Conservation (phyloP, 2,113 vertebrate species). For the Syngnathus scovelli region DNA sequence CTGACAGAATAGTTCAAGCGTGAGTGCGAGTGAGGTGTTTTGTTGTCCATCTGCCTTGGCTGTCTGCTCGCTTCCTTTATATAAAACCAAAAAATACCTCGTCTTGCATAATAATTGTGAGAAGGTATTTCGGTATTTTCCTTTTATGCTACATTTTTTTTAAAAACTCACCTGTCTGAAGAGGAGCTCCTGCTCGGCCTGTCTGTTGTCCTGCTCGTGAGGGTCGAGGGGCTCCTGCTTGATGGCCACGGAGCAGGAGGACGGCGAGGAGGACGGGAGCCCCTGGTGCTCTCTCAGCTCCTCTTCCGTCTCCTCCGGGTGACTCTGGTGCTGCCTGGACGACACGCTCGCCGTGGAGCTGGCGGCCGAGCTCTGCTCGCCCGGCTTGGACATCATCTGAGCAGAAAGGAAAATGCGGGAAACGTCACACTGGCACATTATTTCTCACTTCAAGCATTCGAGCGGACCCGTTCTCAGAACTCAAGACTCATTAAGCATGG, state of each 20-base stretch:
- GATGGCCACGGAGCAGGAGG: constrained; percentile 65
- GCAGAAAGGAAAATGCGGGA: not conserved
- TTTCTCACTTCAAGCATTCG: not conserved
- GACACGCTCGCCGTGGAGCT: constrained; percentile 57
- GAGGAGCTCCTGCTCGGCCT: constrained; percentile 81
- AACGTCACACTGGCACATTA: not conserved
- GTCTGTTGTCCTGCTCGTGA: constrained; percentile 82
- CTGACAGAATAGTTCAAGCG: constrained; percentile 9
- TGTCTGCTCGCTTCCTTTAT: constrained; percentile 9
- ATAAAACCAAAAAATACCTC: not conserved
- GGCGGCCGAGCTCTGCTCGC: constrained; percentile 66
- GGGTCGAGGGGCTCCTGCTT: constrained; percentile 88
- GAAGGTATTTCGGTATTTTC: not conserved
- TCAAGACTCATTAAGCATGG: constrained; percentile 6
- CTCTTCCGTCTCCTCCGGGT: constrained; percentile 91
- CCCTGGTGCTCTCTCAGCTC: constrained; percentile 90
- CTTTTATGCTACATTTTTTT: too few species aligned
- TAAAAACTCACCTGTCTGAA: constrained; percentile 79
- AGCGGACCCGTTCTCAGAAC: constrained; percentile 23
- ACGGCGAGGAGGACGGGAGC: constrained; percentile 71
- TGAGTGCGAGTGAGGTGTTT: constrained; percentile 27
- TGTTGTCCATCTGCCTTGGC: constrained; percentile 49
- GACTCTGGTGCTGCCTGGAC: constrained; percentile 85
- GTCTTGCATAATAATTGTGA: not conserved
- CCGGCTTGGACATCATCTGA: constrained; percentile 83